A percentile compares a stretch with the other conserved stretches of the same genome.
These are phyloP conservation scores for Galbula dea DNA, from an alignment of 2,113 vertebrate genomes.

Conservation along the genomic window DNA sequence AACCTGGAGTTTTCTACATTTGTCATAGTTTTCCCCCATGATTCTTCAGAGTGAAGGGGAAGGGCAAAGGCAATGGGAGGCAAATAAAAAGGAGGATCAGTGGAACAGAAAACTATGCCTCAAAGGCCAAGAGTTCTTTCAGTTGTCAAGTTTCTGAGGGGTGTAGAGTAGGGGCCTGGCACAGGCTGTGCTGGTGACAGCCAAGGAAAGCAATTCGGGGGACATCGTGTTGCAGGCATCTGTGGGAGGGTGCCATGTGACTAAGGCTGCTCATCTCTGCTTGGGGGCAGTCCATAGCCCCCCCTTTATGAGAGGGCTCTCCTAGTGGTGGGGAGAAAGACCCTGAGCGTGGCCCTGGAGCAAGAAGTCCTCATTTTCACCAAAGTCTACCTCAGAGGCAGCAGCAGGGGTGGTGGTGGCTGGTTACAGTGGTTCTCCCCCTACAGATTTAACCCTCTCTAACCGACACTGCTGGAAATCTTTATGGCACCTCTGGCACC, in stretches of 20 bases:
- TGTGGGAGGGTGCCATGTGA: not conserved
- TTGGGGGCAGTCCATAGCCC: rapidly evolving
- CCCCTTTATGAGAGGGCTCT: not conserved
- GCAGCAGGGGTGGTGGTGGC: not conserved
- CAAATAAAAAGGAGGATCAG: not conserved
- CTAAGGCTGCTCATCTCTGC: rapidly evolving
- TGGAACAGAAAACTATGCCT: not conserved
- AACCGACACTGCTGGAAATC: not conserved
- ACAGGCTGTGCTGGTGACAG: not conserved
- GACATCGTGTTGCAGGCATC: not conserved
- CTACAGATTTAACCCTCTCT: not conserved
- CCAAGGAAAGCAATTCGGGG: not conserved
- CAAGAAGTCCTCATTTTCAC: not conserved
- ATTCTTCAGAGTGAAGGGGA: not conserved
- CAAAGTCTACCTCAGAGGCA: not conserved
- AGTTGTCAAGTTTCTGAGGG: not conserved
- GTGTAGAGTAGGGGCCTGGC: not conserved
- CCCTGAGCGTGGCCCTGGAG: not conserved
- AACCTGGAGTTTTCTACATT: not conserved
- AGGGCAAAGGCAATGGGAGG: not conserved
- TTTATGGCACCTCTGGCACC: not conserved
- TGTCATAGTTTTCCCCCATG: not conserved
- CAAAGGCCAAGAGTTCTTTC: not conserved
- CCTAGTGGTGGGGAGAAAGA: not conserved
- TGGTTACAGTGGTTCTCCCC: not conserved